phyloP scores from a whole-genome alignment of 2,797 vertebrate genomes.

The Coilia nasus region DNA sequence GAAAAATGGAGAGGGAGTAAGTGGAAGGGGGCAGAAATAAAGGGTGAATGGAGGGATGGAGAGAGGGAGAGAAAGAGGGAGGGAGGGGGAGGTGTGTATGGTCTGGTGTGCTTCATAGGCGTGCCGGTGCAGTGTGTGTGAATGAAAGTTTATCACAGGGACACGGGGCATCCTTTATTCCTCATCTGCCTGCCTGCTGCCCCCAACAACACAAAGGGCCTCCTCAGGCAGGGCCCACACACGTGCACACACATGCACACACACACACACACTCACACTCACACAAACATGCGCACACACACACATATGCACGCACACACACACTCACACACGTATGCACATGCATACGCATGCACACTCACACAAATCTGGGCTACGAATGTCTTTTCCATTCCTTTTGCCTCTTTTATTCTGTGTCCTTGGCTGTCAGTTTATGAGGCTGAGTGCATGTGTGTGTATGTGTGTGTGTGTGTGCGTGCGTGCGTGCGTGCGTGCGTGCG shows the following conservation, averaged over 20 bases:
- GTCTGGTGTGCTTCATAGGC: neutral
- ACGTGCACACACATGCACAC: constrained; percentile 5
- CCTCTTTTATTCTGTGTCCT: no score
- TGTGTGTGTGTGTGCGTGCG: neutral
- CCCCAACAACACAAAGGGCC: neutral
- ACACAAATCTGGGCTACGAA: no score
- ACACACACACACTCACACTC: neutral
- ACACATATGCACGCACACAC: constrained; percentile 14
- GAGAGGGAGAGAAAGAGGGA: neutral
- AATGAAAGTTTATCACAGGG: constrained; percentile 40
- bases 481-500: neutral
- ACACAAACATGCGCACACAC: no score
- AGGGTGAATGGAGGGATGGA: neutral
- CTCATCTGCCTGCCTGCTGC: constrained; percentile 15
- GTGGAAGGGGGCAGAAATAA: neutral
- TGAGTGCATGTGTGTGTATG: neutral
- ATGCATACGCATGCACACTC: no score
- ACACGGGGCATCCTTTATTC: constrained; percentile 25
- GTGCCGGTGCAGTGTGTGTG: neutral
- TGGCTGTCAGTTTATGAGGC: no score
- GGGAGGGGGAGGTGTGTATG: constrained; percentile 6
- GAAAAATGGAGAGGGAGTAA: neutral
- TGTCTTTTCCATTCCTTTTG: no score
- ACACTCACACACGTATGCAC: constrained; percentile 22
- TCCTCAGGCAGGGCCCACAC: neutral